A percentile compares a stretch with the other conserved stretches of the same genome.
phyloP scores from a whole-genome alignment of 2,888 invertebrate genomes.

The Acanthosepion lycidas region DNA sequence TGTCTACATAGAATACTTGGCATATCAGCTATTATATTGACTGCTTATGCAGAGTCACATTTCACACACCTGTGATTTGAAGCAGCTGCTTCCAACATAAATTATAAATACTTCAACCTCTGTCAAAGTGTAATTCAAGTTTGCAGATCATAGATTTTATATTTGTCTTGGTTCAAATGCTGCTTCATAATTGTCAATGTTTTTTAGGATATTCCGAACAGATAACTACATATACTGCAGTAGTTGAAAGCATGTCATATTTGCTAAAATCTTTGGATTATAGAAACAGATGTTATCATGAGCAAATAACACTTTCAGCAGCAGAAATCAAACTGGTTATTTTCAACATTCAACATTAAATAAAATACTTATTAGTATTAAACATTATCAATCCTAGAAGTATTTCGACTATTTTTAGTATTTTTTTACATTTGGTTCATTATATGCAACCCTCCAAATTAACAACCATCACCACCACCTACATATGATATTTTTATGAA shows the following conservation, averaged over 20 bases:
- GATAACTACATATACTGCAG: neutral
- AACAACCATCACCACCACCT: neutral
- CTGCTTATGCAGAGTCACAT: neutral
- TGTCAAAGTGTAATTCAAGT: neutral
- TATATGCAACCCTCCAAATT: too few relatives aligned
- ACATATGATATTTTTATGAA: neutral
- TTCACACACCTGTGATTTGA: neutral
- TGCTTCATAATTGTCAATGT: neutral
- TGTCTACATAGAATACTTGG: neutral
- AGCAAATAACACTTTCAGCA: too few relatives aligned
- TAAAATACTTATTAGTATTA: too few relatives aligned
- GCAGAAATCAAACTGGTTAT: too few relatives aligned
- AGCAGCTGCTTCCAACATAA: neutral
- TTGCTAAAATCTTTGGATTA: too few relatives aligned
- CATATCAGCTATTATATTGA: neutral
- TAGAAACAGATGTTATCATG: too few relatives aligned
- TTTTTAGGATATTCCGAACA: neutral
- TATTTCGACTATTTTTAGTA: too few relatives aligned
- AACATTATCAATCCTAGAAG: too few relatives aligned
- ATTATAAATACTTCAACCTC: neutral
- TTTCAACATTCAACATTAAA: too few relatives aligned
- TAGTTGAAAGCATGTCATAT: too few relatives aligned
- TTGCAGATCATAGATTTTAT: neutral
- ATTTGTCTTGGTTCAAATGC: neutral
- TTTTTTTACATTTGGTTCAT: neutral